Base-by-base conservation (phyloP, 2,113 vertebrate species). In the Amia ocellicauda region DNA sequence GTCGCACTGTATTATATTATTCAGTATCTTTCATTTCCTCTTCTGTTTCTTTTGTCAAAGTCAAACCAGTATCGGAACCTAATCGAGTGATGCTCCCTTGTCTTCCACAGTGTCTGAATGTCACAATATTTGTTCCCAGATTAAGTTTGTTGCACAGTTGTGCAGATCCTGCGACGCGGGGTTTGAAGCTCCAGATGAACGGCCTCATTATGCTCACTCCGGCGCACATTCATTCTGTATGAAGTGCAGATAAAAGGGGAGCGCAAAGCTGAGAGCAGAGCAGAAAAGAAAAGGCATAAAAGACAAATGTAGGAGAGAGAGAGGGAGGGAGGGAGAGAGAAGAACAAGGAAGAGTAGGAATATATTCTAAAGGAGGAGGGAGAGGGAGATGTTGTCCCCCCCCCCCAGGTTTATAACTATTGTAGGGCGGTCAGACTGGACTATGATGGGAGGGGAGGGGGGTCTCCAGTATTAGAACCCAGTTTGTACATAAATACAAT, bases 181-280 rank as follows among this genome's bases (percentile, higher is more conserved):
- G 79, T 83, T 86, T 86, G 75, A 89, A 82, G 84, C 80, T 78
- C 78, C 76, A 78, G 78, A 83, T 83, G 83, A 88, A 86, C 78
- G 83, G 83, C 78, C 86, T 88, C 87, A 89, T 90, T 88, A 89
- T 85, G 79, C 76, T 81, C 75, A 80, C 66, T 80, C 80, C 77
- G 79, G 75, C 54, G 67, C 74, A 54, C 84, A 80, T 79, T 83
- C 87, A 83, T 87, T 86, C 82, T 59, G 63, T 86, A 86, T 84
- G 86, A 89, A 87, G 80, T 85, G 67, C 51, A 86, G 88, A 89
- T 89, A 83, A 89, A 85, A 84, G 85, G n/a, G 70, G 58, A 24
- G 45, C 64, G 74, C 77, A 83, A 78, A 78, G 79, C 84, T 82
- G 80, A 83, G 76, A 83, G 83, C 73, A 63, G 79, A 75, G 75